Percentiles rank a stretch among this genome's conserved stretches.
phyloP scores from a whole-genome alignment of 2,888 invertebrate genomes.

The Nomada lathburiana region DNA sequence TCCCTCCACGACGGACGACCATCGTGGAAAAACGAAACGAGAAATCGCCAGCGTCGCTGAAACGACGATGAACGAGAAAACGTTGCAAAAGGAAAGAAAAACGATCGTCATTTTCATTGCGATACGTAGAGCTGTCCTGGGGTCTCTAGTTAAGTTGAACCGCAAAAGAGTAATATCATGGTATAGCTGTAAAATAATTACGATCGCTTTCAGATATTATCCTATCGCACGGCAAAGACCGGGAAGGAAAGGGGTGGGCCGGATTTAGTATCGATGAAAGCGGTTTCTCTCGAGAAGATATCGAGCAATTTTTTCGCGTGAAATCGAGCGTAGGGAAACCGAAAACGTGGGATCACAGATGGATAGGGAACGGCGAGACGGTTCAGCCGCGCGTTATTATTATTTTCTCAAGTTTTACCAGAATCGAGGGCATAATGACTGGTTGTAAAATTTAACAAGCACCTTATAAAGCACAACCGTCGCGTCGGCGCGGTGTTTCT shows the following conservation, averaged over 20 bases:
- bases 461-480: conserved; percentile 59
- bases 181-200: neutral
- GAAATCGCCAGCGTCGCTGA: neutral
- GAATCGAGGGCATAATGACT: conserved; percentile 66
- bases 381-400: conserved; percentile 58
- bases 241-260: too few relatives aligned
- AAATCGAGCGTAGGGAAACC: conserved; percentile 15
- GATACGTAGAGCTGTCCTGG: neutral
- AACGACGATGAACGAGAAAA: neutral
- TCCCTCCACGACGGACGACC: conserved; percentile 11
- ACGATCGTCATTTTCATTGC: neutral
- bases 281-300: neutral
- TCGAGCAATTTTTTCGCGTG: neutral
- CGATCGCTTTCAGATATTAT: neutral
- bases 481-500: conserved; percentile 14
- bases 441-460: conserved; percentile 70
- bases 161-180: neutral
- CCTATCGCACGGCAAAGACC: neutral
- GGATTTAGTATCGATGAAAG: neutral
- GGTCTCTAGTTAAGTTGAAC: neutral
- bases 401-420: conserved; percentile 59
- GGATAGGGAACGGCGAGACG: conserved; percentile 42
- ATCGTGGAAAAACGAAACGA: neutral
- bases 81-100: too few relatives aligned
- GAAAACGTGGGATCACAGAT: conserved; percentile 16